Evolutionary conservation across 2,888 invertebrate genomes (phyloP), one percentile per base, ranked within the genome.

Genomic region (Nephrotoma flavescens): DNA sequence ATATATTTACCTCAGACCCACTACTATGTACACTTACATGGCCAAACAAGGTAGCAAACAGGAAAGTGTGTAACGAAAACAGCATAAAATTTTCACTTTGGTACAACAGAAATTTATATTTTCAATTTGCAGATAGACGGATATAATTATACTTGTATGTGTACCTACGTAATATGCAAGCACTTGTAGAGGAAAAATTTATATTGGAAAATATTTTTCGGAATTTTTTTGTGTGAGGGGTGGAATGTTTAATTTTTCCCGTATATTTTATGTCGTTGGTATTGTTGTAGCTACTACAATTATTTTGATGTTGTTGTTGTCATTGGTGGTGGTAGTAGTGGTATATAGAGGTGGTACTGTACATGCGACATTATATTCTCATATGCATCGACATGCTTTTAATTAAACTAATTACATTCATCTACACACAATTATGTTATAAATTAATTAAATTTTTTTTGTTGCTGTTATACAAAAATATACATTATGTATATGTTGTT

Each of bases 341-440:
- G 44, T 44, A 47, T 31, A 31, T 57, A 15, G 15, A 15, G 52
- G 52, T 15, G 52, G 52, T 57, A 57, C 52, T 57, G 52, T 83
- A 83, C 83, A 83, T 83, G 83, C 83, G 83, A 83, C 41, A 83
- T 83, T 83, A 83, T 83, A 83, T 42, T 83, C 41, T 83, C 83
- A 83, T 83, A 83, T 83, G 83, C 83, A 83, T 85, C 42, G 85
- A 85, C 85, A 85, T 85, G 41, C 85, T 42, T 85, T 85, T 85
- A 85, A 85, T 85, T 85, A 85, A 85, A 85, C 85, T 85, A 85
- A 85, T 85, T 85, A 85, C 85, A 85, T 85, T 85, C 85, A 85
- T 41, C 85, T 85, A 85, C 85, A 85, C 42, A 85, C 85, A 85
- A 85, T 85, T 85, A 85, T 85, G 85, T 42, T 85, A 85, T 85